A percentile compares a stretch with the other conserved stretches of the same genome.
Evolutionary conservation across 2,888 invertebrate species (phyloP).

Genomic region (Cataglyphis livida): DNA sequence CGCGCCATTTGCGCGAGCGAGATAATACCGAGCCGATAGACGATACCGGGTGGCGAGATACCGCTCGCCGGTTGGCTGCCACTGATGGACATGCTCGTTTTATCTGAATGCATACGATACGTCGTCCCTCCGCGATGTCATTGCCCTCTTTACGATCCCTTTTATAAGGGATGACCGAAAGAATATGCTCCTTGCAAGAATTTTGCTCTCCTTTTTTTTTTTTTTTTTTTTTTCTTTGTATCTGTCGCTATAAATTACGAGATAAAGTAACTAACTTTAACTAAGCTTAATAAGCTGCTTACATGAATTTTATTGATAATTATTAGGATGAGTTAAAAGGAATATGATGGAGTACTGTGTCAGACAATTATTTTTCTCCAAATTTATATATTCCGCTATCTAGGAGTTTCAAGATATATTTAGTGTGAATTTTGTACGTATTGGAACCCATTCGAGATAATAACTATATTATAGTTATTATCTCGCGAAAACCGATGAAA

Average conservation of each 20-base stretch:
- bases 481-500: conserved; percentile 33
- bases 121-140: conserved; percentile 37
- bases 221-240: too few species aligned
- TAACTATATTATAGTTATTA: conserved; percentile 31
- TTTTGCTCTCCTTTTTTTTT: neutral
- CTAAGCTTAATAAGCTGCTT: neutral
- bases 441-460: neutral
- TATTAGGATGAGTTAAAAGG: neutral
- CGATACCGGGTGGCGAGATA: conserved; percentile 78
- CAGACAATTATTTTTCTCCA: neutral
- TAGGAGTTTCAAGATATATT: neutral
- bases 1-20: conserved; percentile 84
- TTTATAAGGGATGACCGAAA: neutral
- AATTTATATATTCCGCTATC: neutral
- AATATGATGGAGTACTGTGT: neutral
- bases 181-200: neutral
- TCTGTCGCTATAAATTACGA: neutral
- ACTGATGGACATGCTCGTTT: conserved; percentile 76
- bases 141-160: conserved; percentile 6
- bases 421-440: conserved; percentile 14
- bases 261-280: neutral
- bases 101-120: conserved; percentile 67
- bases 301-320: conserved; percentile 2
- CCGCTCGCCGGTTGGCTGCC: conserved; percentile 69
- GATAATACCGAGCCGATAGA: conserved; percentile 80